phyloP scores from a whole-genome alignment of 2,113 vertebrate species.

The Limanda limanda region DNA sequence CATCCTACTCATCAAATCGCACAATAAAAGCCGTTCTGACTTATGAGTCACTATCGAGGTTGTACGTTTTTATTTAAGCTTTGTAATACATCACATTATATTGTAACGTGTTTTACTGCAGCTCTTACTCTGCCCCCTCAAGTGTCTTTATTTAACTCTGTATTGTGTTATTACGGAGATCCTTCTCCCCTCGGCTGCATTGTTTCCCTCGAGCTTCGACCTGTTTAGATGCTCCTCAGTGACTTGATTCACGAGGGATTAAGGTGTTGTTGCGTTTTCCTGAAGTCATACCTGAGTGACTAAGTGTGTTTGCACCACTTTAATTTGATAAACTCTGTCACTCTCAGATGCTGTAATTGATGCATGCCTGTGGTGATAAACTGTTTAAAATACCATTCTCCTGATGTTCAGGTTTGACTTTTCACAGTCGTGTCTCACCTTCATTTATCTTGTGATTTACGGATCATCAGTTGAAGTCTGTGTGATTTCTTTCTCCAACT shows the following conservation, averaged over 20 bases:
- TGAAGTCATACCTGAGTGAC: slow-evolving; percentile 13
- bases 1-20: no score
- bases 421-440: background rate
- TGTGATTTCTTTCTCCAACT: background rate
- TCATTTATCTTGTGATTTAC: background rate
- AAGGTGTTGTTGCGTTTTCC: slow-evolving; percentile 69
- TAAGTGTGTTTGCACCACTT: slow-evolving; percentile 44
- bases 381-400: no score
- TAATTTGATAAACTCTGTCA: slow-evolving; percentile 10
- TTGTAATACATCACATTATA: background rate
- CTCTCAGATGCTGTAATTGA: slow-evolving; percentile 11
- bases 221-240: slow-evolving; percentile 36
- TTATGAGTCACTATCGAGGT: background rate
- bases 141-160: slow-evolving; percentile 1
- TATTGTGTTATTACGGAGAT: slow-evolving; percentile 25
- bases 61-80: rapidly evolving
- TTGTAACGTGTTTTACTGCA: background rate
- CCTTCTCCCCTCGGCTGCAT: background rate
- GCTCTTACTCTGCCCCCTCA: background rate
- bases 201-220: slow-evolving; percentile 14
- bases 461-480: background rate
- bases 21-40: no score
- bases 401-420: background rate
- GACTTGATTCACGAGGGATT: slow-evolving; percentile 49
- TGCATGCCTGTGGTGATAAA: background rate